These are phyloP conservation scores for Argyra leucocephala DNA, from an alignment of 2,888 invertebrate species.

Conservation along the genomic window DNA sequence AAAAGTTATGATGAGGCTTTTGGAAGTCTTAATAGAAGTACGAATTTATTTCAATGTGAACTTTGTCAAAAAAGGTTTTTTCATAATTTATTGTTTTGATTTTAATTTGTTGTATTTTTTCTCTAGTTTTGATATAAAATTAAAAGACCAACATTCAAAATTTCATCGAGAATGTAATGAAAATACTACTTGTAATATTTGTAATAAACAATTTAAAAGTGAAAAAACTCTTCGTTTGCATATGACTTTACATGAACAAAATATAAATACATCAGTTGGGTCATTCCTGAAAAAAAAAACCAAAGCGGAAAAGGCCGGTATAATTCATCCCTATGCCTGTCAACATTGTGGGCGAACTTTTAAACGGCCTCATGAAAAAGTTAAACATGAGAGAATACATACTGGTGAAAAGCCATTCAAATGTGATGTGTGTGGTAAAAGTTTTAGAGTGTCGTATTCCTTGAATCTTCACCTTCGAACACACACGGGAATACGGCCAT, in stretches of 20 bases:
- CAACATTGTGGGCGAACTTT: constrained; percentile 63
- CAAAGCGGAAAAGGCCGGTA: constrained; percentile 22
- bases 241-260: constrained; percentile 53
- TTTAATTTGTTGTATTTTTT: background rate
- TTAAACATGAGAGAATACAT: constrained; percentile 75
- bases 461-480: constrained; percentile 70
- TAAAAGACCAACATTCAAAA: constrained; percentile 6
- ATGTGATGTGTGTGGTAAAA: constrained; percentile 71
- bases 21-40: constrained; percentile 34
- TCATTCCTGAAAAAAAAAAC: constrained; percentile 19
- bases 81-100: background rate
- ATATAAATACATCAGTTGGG: constrained; percentile 16
- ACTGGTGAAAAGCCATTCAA: constrained; percentile 71
- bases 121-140: background rate
- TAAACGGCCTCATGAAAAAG: constrained; percentile 67
- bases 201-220: constrained; percentile 65
- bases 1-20: constrained; percentile 37
- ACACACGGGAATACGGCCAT: constrained; percentile 68
- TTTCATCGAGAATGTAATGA: constrained; percentile 50
- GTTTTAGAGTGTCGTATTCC: constrained; percentile 70
- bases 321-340: constrained; percentile 54
- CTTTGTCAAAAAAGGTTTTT: constrained; percentile 47
- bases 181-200: constrained; percentile 54
- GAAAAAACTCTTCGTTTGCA: constrained; percentile 61
- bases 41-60: constrained; percentile 44